Percentiles rank a stretch among this genome's conserved stretches.
Conservation (phyloP, 2,113 vertebrate genomes). For the Xenus cinereus region DNA sequence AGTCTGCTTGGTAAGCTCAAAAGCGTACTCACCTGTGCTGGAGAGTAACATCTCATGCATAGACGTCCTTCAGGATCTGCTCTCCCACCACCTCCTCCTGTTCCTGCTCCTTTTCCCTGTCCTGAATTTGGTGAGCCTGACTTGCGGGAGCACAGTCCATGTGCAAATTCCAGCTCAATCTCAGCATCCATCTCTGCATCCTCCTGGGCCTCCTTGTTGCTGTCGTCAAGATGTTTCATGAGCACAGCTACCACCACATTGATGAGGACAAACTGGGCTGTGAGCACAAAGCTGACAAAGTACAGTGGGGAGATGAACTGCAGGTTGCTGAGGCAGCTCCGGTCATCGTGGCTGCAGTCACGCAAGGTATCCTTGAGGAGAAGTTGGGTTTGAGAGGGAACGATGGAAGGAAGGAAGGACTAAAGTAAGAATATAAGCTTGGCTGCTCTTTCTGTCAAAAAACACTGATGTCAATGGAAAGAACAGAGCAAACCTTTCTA, state of each 20-base stretch:
- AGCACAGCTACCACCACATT: constrained; percentile 99
- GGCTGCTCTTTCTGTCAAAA: background rate
- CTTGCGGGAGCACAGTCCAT: constrained; percentile 77
- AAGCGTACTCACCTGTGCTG: constrained; percentile 86
- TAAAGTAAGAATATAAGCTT: constrained; percentile 21
- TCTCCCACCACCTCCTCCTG: constrained; percentile 33
- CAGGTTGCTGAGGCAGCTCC: constrained; percentile 93
- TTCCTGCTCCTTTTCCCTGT: constrained; percentile 3
- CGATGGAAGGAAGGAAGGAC: constrained; percentile 25
- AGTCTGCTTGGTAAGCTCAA: constrained; percentile 4
- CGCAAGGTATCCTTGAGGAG: constrained; percentile 89
- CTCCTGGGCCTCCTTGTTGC: constrained; percentile 99
- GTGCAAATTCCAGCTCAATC: constrained; percentile 93
- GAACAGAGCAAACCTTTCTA: background rate
- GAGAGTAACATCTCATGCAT: constrained; percentile 84
- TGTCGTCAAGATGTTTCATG: constrained; percentile 99
- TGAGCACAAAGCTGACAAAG: constrained; percentile 99
- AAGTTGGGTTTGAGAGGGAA: constrained; percentile 16
- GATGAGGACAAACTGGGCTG: constrained; percentile 99
- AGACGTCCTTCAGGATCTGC: constrained; percentile 67
- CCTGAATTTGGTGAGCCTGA: constrained; percentile 72
- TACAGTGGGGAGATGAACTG: constrained; percentile 95
- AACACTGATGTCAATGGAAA: background rate
- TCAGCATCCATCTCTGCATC: constrained; percentile 98
- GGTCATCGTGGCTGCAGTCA: constrained; percentile 92